Conservation (phyloP, 2,797 vertebrate genomes). For the Lepus townsendii region DNA sequence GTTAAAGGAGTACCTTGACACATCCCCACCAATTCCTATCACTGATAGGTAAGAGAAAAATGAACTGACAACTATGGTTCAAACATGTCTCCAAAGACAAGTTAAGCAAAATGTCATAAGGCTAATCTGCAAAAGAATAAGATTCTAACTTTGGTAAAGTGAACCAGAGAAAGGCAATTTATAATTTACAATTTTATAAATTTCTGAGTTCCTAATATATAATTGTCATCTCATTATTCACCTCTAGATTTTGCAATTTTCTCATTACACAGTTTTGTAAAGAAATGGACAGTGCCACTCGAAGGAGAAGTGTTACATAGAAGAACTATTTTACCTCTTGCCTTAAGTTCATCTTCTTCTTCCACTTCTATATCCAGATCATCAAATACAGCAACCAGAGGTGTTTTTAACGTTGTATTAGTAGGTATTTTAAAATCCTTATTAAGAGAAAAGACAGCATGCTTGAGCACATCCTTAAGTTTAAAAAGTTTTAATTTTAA, state of each 20-base stretch:
- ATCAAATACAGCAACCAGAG: conserved; percentile 93
- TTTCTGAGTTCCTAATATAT: neutral
- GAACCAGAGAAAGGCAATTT: neutral
- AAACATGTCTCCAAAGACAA: neutral
- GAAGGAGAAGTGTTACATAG: neutral
- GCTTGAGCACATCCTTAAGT: conserved; percentile 29
- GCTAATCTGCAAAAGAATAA: neutral
- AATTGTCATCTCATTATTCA: neutral
- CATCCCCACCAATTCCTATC: neutral
- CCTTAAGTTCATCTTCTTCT: conserved; percentile 95
- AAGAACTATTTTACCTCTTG: conserved; percentile 91
- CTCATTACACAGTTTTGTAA: neutral
- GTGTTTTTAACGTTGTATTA: conserved; percentile 94
- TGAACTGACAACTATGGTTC: neutral
- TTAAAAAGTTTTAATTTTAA: conserved; percentile 41
- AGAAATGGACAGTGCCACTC: neutral
- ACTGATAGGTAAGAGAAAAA: neutral
- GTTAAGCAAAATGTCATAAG: neutral
- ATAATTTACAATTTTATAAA: neutral
- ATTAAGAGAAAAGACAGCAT: conserved; percentile 58
- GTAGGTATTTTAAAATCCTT: conserved; percentile 93
- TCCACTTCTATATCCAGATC: conserved; percentile 97
- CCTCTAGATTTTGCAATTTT: neutral
- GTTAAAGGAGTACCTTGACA: neutral
- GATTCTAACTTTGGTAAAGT: neutral